Conservation (phyloP, 1,140 invertebrate genomes). For the Drosophila pandora region DNA sequence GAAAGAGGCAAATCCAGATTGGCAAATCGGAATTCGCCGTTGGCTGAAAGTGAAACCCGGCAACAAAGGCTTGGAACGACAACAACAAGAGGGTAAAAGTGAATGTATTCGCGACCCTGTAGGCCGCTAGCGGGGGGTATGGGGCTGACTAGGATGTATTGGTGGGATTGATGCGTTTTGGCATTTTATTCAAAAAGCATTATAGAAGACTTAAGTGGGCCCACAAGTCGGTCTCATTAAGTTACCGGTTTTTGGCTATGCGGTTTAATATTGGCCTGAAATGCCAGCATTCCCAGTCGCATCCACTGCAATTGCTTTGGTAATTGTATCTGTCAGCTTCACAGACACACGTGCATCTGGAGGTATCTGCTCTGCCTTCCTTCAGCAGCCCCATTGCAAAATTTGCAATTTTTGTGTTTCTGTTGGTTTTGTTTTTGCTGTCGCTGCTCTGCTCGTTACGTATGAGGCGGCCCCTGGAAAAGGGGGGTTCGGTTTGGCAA, state of each 20-base stretch:
- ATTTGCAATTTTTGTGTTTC: constrained; percentile 13
- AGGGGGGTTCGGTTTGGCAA: background rate
- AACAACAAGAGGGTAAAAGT: constrained; percentile 22
- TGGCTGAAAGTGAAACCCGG: constrained; percentile 45
- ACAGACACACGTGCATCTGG: constrained; percentile 28
- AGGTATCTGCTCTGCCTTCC: background rate
- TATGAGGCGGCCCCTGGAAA: constrained; percentile 14
- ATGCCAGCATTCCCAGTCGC: constrained; percentile 50
- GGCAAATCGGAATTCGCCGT: constrained; percentile 37
- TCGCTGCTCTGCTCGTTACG: constrained; percentile 27
- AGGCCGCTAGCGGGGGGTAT: background rate
- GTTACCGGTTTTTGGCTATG: constrained; percentile 67
- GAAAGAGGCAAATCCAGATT: constrained; percentile 39
- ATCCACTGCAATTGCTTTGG: constrained; percentile 49
- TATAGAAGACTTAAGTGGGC: constrained; percentile 34
- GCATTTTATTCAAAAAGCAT: constrained; percentile 46
- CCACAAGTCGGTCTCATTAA: constrained; percentile 38
- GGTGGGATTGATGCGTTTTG: constrained; percentile 33
- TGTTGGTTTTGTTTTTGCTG: constrained; percentile 5
- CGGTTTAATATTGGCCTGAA: constrained; percentile 51
- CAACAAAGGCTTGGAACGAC: constrained; percentile 18
- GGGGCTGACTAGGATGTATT: too few relatives aligned
- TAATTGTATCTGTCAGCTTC: constrained; percentile 59
- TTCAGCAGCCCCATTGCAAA: constrained; percentile 32
- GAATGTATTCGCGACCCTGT: constrained; percentile 28